Evolutionary conservation across 92 coral and sea anemone genomes (phyloP).

Genomic region (Parazoanthus darwini): DNA sequence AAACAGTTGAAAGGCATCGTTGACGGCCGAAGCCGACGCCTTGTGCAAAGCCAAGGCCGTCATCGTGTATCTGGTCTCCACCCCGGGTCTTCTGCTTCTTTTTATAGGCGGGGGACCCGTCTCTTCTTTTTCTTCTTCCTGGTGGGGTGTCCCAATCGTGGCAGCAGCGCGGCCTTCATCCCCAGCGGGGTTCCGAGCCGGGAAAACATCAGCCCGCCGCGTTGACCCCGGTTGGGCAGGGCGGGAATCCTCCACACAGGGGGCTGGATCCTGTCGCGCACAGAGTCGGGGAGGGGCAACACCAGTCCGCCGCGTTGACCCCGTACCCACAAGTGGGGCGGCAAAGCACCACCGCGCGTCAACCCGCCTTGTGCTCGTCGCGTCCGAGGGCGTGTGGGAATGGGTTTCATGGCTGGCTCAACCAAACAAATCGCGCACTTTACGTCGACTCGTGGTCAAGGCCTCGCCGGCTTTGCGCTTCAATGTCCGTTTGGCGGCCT

Average conservation of each 20-base stretch:
- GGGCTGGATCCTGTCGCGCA: constrained; percentile 3
- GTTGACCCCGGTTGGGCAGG: constrained; percentile 2
- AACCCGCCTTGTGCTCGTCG: no score
- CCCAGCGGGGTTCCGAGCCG: background rate
- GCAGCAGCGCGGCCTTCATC: constrained; percentile 14
- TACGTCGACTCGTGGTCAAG: background rate
- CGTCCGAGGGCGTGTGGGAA: background rate
- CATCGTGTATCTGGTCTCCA: background rate
- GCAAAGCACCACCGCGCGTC: no score
- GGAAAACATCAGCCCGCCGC: background rate
- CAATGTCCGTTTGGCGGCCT: background rate
- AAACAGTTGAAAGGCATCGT: constrained; percentile 21
- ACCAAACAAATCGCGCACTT: background rate
- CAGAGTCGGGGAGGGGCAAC: background rate
- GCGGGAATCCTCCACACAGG: background rate
- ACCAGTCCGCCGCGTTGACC: background rate
- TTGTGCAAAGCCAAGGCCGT: constrained; percentile 9
- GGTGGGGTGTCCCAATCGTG: background rate
- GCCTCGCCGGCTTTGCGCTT: constrained; percentile 16
- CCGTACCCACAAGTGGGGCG: background rate
- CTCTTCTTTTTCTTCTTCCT: no score
- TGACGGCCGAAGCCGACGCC: constrained; percentile 29
- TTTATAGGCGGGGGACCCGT: no score
- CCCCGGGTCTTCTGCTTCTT: no score
- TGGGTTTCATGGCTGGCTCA: background rate